Base-by-base conservation (phyloP, 2,113 vertebrate genomes). In the Garra rufa region DNA sequence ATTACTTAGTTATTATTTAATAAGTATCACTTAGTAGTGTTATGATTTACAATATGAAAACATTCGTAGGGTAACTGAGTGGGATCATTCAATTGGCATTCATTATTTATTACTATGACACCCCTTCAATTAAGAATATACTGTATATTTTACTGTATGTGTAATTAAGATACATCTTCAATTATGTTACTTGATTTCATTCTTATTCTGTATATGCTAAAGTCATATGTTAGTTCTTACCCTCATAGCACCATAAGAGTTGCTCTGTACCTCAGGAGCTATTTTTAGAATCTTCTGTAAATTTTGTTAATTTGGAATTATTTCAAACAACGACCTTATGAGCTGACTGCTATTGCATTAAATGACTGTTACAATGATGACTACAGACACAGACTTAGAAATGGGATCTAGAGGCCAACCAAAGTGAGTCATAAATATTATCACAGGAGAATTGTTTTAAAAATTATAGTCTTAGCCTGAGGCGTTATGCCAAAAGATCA, bases 361-460 rank as follows among this genome's bases (percentile, higher is more conserved):
- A n/a, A 38, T 57, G 19, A 76, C 19, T 41, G 4, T 43, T 43
- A 43, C 50, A 41, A 14, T 34, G 10, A 76, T n/a, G 50, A 57
- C 28, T 52, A 17, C 28, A 77, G 75, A 55, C 48, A 59, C 52
- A 41, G 9, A 46, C 15, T 44, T 46, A 79, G 3, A 61, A 43
- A 59, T 41, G 9, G 59, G 21, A 17, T 24, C 38, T 28, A 4
- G n/a, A 63, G 15, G 38, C n/a, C 38, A 46, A 59, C 57, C 41
- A 46, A 79, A 46, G 57, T 61, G 76, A 79, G 76, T 79, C 76
- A 79, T 79, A 34, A 79, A 26, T 79, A 43, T 43, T 79, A 77
- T 63, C 55, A 43, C 13, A 59, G 21, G 41, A 44, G 38, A 43
- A 79, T 3, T 28, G 57, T 1, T 63, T 63, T 10, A 28, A 59